Conservation (phyloP, 2,888 invertebrate genomes). For the Torymus auratus region DNA sequence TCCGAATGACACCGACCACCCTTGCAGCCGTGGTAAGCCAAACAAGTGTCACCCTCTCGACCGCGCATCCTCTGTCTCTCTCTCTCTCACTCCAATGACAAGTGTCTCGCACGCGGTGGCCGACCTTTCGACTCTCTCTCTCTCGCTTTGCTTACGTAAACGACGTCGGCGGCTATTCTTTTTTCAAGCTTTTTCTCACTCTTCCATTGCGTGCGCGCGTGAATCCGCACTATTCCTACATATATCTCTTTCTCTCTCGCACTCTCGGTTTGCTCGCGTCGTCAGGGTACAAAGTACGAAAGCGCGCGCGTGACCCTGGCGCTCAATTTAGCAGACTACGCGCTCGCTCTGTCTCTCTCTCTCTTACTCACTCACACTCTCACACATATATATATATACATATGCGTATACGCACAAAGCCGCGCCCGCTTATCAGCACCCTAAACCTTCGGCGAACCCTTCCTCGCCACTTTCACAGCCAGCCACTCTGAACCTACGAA, state of each 20-base stretch:
- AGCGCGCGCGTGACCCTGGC: constrained; percentile 71
- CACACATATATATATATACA: background rate
- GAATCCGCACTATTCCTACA: background rate
- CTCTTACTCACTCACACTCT: too few species aligned
- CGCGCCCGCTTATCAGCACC: too few species aligned
- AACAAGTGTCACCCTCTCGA: too few species aligned
- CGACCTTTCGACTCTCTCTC: constrained; percentile 29
- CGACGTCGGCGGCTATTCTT: background rate
- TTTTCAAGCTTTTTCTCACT: background rate
- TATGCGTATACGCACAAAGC: background rate
- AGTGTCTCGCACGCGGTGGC: constrained; percentile 7
- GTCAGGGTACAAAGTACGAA: constrained; percentile 46
- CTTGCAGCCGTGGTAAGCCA: too few species aligned
- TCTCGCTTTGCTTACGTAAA: constrained; percentile 37
- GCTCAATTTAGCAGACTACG: constrained; percentile 76
- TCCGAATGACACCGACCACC: too few species aligned
- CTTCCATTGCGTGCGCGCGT: background rate
- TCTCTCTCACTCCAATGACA: constrained; percentile 1
- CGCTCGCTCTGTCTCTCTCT: background rate
- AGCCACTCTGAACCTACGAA: too few species aligned
- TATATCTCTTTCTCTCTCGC: background rate
- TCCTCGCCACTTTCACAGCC: too few species aligned
- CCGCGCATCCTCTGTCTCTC: background rate
- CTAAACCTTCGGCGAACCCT: too few species aligned
- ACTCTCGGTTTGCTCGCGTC: background rate